These are phyloP conservation scores for Drosophila phalerata DNA, from an alignment of 2,888 invertebrate species.

Conservation along the genomic window DNA sequence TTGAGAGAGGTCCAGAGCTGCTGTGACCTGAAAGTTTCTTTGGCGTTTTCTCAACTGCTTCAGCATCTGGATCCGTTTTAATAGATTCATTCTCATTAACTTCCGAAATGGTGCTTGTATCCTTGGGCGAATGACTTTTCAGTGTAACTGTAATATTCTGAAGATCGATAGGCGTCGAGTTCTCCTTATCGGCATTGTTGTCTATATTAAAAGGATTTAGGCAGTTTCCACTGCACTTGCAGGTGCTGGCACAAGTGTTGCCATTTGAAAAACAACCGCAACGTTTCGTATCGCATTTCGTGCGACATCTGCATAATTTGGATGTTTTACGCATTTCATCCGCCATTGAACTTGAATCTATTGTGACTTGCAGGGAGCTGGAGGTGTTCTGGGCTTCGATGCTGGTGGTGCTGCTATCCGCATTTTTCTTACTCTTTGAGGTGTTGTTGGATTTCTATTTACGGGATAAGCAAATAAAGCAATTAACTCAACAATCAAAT, in stretches of 20 bases:
- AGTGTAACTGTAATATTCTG: neutral
- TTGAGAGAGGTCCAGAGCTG: neutral
- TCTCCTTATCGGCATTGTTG: constrained; percentile 38
- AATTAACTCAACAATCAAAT: neutral
- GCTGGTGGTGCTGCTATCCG: constrained; percentile 7
- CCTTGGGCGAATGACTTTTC: neutral
- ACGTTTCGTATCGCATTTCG: constrained; percentile 68
- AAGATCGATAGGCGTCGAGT: constrained; percentile 1
- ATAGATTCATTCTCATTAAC: neutral
- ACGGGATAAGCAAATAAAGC: neutral
- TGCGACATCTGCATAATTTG: constrained; percentile 66
- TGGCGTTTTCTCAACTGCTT: neutral
- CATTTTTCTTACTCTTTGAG: neutral
- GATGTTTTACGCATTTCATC: constrained; percentile 20
- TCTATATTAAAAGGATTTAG: constrained; percentile 39
- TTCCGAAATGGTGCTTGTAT: neutral
- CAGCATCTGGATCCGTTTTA: neutral
- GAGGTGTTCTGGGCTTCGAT: neutral
- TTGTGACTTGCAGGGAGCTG: neutral
- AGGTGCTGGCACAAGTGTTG: constrained; percentile 25
- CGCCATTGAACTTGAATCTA: neutral
- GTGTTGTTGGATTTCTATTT: constrained; percentile 11
- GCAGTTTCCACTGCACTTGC: constrained; percentile 45
- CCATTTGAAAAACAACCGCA: constrained; percentile 59
- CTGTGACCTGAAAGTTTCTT: neutral